These are phyloP conservation scores for Cyprinodon diabolis DNA, from an alignment of 2,797 vertebrate species.

Conservation along the genomic window DNA sequence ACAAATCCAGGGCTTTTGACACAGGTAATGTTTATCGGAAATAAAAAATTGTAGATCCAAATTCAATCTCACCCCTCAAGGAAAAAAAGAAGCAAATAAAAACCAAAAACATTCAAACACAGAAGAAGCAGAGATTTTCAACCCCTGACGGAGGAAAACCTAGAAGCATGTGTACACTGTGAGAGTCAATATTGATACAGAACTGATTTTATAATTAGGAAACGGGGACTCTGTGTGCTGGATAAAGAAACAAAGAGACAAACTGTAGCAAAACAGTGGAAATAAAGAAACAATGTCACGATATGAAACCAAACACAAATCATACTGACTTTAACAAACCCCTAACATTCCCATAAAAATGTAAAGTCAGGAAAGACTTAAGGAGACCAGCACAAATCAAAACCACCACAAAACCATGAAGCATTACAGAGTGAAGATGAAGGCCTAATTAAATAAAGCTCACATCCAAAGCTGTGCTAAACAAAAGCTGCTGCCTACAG, in stretches of 20 bases:
- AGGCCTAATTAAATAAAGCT: not conserved
- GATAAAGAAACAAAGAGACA: not conserved
- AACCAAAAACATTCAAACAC: not conserved
- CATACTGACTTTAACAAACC: slow-evolving; percentile 5
- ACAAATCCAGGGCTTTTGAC: not conserved
- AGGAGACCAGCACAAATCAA: slow-evolving; percentile 2
- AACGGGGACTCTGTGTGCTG: not conserved
- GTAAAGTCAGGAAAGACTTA: not conserved
- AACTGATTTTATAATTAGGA: slow-evolving; percentile 2
- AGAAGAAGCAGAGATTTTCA: not conserved
- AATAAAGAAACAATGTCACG: slow-evolving; percentile 5
- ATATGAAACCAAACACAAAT: slow-evolving; percentile 8
- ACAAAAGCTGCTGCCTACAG: slow-evolving; percentile 1
- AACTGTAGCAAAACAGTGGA: not conserved
- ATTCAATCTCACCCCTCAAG: not conserved
- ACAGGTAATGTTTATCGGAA: not conserved
- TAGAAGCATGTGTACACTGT: not conserved
- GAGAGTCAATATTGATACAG: slow-evolving; percentile 1
- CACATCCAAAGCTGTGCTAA: not conserved
- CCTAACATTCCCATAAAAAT: slow-evolving; percentile 6
- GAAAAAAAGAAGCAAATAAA: not conserved
- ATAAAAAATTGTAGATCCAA: no score
- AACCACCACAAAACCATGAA: slow-evolving; percentile 9
- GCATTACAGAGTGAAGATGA: slow-evolving; percentile 7
- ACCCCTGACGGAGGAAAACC: not conserved